Base-by-base conservation (phyloP, 2,113 vertebrate genomes). In the Indri indri region DNA sequence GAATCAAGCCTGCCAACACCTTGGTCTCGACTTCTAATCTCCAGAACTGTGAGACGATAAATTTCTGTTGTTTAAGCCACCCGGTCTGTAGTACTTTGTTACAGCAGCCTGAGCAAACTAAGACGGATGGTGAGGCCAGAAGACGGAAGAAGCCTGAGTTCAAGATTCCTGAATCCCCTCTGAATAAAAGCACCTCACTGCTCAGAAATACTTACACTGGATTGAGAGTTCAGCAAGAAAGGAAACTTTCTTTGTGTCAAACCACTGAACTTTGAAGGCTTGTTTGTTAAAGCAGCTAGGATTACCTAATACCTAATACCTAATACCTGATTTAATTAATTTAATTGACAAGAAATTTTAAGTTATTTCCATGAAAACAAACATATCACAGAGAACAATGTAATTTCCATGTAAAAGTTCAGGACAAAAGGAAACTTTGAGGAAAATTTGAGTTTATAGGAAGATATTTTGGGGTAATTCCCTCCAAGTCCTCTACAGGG, bases 311-410 rank as follows among this genome's bases (percentile, higher is more conserved):
- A 82, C 3, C 71, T 4, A 27, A 85, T 27, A 70, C 22, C 54
- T 88, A 86, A 76, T 57, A 82, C 3, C 71, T 4, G 32, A 85
- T 27, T 63, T 73, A 90, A 88, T 77, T 70, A 91, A 90, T 68
- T 91, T 83, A 74, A 82, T 30, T 93, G 47, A 57, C 54, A 97
- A 89, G n/a, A 80, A 77, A 90, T 47, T 94, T 88, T 74, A 95
- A 83, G 63, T 73, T 80, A 79, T 79, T 68, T 88, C 84, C 4
- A 50, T 25, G 6, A 61, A 71, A 82, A 42, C 57, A 91, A 84
- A 59, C 34, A 70, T 18, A 80, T 54, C 45, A 81, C 59, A 65
- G 42, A 84, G 52, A 88, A 87, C 20, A 66, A 32, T 40, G 40
- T 20, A 89, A 88, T 40, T 57, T 88, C 59, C 14, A 61, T 8